Evolutionary conservation across 2,888 invertebrate species (phyloP).

Genomic region (Hipparchia sbordonii): DNA sequence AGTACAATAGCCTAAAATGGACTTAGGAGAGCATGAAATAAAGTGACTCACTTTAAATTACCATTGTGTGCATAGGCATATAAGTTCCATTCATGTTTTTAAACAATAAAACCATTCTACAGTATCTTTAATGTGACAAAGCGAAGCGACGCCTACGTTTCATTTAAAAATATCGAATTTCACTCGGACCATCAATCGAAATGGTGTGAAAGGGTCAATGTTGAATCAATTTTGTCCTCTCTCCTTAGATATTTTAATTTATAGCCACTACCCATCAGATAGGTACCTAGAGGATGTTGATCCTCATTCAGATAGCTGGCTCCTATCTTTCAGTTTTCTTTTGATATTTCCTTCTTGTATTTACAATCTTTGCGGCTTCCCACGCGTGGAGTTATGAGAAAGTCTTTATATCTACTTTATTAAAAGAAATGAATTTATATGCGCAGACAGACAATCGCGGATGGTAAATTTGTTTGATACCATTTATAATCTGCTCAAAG

Average conservation of each 20-base stretch:
- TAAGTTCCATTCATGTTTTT: conserved; percentile 23
- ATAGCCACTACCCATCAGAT: background rate
- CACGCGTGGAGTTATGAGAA: no score
- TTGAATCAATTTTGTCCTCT: conserved; percentile 71
- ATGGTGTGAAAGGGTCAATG: conserved; percentile 53
- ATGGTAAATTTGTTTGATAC: no score
- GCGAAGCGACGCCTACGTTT: conserved; percentile 56
- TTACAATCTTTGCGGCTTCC: background rate
- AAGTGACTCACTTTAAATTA: conserved; percentile 5
- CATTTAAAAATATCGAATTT: conserved; percentile 75
- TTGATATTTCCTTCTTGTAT: background rate
- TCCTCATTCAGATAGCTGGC: background rate
- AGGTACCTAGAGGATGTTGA: background rate
- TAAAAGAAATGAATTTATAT: no score
- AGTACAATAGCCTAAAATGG: background rate
- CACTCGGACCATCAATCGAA: conserved; percentile 71
- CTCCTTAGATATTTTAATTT: conserved; percentile 59
- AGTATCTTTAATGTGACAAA: conserved; percentile 50
- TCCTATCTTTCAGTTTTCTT: background rate
- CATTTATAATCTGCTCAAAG: no score
- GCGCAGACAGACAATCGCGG: no score
- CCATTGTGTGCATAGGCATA: conserved; percentile 3
- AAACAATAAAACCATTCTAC: conserved; percentile 27
- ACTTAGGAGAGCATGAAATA: background rate
- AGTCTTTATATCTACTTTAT: no score